phyloP scores from a whole-genome alignment of 1,140 invertebrate species.

The Plectrocnemia conspersa region DNA sequence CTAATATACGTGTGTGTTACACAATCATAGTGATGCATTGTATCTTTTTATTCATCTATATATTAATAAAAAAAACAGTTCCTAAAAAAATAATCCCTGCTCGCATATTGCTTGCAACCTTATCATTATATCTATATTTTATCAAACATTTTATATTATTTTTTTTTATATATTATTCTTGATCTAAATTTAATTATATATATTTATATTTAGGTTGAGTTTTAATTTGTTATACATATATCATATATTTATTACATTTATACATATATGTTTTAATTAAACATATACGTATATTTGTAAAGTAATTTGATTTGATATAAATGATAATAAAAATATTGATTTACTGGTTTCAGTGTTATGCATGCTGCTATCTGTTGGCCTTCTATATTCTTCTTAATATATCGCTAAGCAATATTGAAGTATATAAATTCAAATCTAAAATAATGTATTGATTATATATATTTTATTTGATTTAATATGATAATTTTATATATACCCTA shows the following conservation, averaged over 20 bases:
- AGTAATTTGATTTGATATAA: no score
- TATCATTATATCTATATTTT: constrained; percentile 33
- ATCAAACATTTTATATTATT: constrained; percentile 31
- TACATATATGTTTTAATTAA: constrained; percentile 19
- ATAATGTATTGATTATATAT: neutral
- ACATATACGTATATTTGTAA: constrained; percentile 24
- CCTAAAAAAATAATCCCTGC: constrained; percentile 30
- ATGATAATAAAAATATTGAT: constrained; percentile 30
- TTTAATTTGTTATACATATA: no score
- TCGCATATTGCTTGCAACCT: constrained; percentile 36
- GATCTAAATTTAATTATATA: constrained; percentile 28
- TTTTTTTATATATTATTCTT: constrained; percentile 30
- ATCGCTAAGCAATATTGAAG: constrained; percentile 25
- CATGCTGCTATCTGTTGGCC: constrained; percentile 37
- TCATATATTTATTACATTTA: no score
- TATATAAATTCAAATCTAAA: no score
- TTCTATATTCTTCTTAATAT: constrained; percentile 35
- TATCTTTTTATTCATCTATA: constrained; percentile 28
- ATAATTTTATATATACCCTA: no score
- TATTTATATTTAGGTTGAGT: no score
- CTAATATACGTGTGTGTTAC: constrained; percentile 18
- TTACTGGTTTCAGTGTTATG: constrained; percentile 35
- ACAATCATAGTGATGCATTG: constrained; percentile 31
- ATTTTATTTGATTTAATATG: neutral
- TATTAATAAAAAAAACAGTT: no score